Base-by-base conservation (phyloP, 1,140 invertebrate genomes). In the Homarus americanus region DNA sequence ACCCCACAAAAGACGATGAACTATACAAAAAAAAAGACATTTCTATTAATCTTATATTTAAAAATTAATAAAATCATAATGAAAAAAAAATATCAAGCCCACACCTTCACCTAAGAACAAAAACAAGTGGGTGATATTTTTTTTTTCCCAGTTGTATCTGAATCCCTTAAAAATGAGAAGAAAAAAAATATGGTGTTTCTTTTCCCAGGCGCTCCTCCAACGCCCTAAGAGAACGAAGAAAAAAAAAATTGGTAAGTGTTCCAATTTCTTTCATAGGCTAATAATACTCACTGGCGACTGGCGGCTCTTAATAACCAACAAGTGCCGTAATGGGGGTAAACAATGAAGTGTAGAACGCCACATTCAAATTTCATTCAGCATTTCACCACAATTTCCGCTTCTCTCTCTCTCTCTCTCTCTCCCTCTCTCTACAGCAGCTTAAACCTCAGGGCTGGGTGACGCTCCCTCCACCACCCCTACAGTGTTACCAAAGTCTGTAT, bases 321-420 rank as follows among this genome's bases (percentile, higher is more conserved):
- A 75, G 63, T 38, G n/a, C 38, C 63, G 66, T 90, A 90, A 90
- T 90, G 82, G 87, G 78, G 44, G 41, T 40, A 34, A 83, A 82
- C 79, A 90, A 90, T 49, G 72, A 49, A 7, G 69, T 9, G 15
- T 34, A 24, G 69, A 36, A 72, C 49, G 32, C 49, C 73, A 76
- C 87, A 89, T 82, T 89, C 87, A 89, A 75, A 89, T 75, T 75
- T 40, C 87, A 63, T 78, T 73, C 80, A 90, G 32, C 49, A 90
- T 90, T 83, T 40, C 44, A 63, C 87, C 80, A 49, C 80, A 84
- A 83, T 83, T 83, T 90, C 87, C 87, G 87, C 36, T 44, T 58
- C 53, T 44, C n/a, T 1, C 38, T n/a, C n/a, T n/a, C n/a, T n/a
- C n/a, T n/a, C n/a, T n/a, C n/a, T n/a, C n/a, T n/a, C n/a, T n/a